Conservation (phyloP, 92 coral and sea anemone species). For the Heliopora coerulea region DNA sequence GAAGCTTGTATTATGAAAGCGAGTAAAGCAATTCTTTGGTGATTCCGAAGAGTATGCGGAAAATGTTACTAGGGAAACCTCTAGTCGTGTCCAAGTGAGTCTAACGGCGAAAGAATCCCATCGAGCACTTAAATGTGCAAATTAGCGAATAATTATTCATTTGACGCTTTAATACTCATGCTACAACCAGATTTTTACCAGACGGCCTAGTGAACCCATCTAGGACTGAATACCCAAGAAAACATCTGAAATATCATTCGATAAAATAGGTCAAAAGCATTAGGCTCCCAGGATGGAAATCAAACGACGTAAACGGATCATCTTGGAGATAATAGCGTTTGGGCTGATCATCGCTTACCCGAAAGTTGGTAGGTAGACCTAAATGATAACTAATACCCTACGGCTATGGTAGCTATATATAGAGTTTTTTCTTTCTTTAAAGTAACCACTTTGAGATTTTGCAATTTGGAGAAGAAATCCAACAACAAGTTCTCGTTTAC, state of each 20-base stretch:
- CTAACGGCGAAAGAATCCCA: neutral
- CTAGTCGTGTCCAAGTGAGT: neutral
- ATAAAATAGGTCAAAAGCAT: neutral
- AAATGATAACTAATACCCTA: too few relatives aligned
- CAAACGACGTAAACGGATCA: neutral
- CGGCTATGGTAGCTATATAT: too few relatives aligned
- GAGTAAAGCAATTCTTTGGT: too few relatives aligned
- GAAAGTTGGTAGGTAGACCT: constrained; percentile 4
- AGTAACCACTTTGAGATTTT: too few relatives aligned
- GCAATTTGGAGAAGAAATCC: too few relatives aligned
- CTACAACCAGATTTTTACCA: neutral
- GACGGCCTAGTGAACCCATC: neutral
- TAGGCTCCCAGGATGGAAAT: neutral
- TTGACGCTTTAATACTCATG: constrained; percentile 16
- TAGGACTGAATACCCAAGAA: too few relatives aligned
- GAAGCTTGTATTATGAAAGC: too few relatives aligned
- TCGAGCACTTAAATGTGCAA: constrained; percentile 19
- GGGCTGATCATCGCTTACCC: neutral
- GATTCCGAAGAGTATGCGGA: too few relatives aligned
- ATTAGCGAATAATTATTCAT: constrained; percentile 6
- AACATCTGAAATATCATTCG: neutral
- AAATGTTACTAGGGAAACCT: too few relatives aligned
- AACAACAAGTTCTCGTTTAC: too few relatives aligned
- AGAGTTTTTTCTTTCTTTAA: neutral
- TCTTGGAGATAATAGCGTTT: neutral